Base-by-base conservation (phyloP, 2,888 invertebrate species). In the Eristalinus sepulchralis region DNA sequence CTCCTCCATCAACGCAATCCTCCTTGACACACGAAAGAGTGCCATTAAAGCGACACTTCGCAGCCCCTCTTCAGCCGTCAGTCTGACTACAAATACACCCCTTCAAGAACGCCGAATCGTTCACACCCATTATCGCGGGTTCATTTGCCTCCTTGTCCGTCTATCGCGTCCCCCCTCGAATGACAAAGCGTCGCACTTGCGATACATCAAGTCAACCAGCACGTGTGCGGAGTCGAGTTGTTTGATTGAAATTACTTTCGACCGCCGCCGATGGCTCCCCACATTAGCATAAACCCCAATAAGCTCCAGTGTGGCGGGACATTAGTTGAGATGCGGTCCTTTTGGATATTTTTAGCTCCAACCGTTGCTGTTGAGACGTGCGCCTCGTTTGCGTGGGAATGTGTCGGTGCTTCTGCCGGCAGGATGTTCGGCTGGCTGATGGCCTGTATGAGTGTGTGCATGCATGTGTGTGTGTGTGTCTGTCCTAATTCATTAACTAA, bases 401-500 rank as follows among this genome's bases (percentile, higher is more conserved):
- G 70, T 68, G 76, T 68, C 72, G 63, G 76, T 70, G 76, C 62
- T 34, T 20, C 59, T 6, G 11, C n/a, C n/a, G n/a, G 59, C 24
- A 27, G 27, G 27, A 59, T 20, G n/a, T 31, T 57, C 62, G 2
- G 2, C 27, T 27, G n/a, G n/a, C 5, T 27, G 27, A 3, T 27
- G n/a, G n/a, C 4, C 13, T 60, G n/a, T 31, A 27, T 62, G 2
- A 10, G 20, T 62, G 10, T 47, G 39, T 53, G 53, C 36, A 20
- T 47, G 24, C 59, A 20, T 63, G 20, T 73, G 31, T 75, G 33
- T 83, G 17, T 72, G 81, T 81, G 39, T 81, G 33, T 70, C 64
- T 81, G 62, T 76, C 66, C 71, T 76, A 60, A 68, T 78, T 85
- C 81, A 85, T 85, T 85, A 85, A 85, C 77, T 77, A 81, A 72